Base-by-base conservation (phyloP, 2,888 invertebrate genomes). In the Heliconius ethilla region DNA sequence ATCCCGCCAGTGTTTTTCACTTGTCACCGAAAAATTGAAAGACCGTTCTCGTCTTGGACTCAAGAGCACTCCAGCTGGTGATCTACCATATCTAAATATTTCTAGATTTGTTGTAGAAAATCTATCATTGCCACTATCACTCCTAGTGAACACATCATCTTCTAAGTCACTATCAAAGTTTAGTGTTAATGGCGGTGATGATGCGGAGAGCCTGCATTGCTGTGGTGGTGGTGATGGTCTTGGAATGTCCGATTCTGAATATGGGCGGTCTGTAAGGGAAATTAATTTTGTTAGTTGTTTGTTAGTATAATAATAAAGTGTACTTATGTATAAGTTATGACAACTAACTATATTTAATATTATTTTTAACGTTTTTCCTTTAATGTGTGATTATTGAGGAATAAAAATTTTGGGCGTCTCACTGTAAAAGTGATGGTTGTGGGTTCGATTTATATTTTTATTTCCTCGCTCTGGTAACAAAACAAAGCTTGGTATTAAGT, bases 1-100 rank as follows among this genome's bases (percentile, higher is more conserved):
- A 80, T 94, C 94, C 79, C 92, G 82, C 93, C 94, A 94, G 82
- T 94, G 94, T 82, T 94, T 94, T 85, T 94, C 94, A 79, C 91
- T 92, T 3, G 89, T 91, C 81, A 91, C 87, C 0, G 92, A 90
- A 83, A 94, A 94, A 2, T 91, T 92, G 82, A 94, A 94, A 37
- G 88, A 87, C 40, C 93, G 87, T 65, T 94, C 94, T 18, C 93
- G 86, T 9, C 94, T 84, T 3, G 94, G 93, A 84, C 92, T 94
- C 75, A 94, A 80, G 0, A 93, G 85, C 3, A 92, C 90, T 0
- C 94, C 94, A 0, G 93, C 94, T 0, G 94, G 94, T 3, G 93
- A 93, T 81, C 94, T 91, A 0, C 92, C 90, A 77, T 90, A 91
- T 33, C 93, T 89, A 78, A 93, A 93, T 63, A 94, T 94, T 81